Evolutionary conservation across 2,888 invertebrate species (phyloP).

Genomic region (Philhelius pedissequus): DNA sequence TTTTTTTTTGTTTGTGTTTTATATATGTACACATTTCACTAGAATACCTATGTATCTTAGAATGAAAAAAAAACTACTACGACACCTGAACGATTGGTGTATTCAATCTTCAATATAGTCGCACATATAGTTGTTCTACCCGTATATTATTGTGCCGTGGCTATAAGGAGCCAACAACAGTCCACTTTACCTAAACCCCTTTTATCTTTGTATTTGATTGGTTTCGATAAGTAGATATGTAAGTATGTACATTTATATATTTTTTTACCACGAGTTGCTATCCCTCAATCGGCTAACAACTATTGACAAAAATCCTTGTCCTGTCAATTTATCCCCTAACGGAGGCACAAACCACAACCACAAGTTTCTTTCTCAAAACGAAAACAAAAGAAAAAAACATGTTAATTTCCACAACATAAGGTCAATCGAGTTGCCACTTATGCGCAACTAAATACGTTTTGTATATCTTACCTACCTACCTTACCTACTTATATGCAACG

Average conservation of each 20-base stretch:
- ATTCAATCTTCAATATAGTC: no score
- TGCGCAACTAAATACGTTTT: slow-evolving; percentile 41
- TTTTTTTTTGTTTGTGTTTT: not conserved
- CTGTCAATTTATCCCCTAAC: slow-evolving; percentile 49
- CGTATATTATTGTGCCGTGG: not conserved
- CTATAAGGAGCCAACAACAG: slow-evolving; percentile 18
- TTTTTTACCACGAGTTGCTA: not conserved
- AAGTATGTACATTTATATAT: not conserved
- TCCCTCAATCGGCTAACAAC: slow-evolving; percentile 1
- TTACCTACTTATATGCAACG: no score
- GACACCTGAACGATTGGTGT: slow-evolving; percentile 22
- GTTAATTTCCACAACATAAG: slow-evolving; percentile 54
- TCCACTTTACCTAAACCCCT: slow-evolving; percentile 20
- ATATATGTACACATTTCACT: not conserved
- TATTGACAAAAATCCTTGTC: slow-evolving; percentile 59
- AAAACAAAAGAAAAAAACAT: slow-evolving; percentile 3
- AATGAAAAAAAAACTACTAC: not conserved
- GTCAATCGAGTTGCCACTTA: slow-evolving; percentile 61
- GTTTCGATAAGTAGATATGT: slow-evolving; percentile 31
- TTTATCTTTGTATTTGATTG: slow-evolving; percentile 26
- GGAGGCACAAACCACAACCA: slow-evolving; percentile 30
- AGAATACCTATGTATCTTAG: not conserved
- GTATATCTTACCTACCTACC: no score
- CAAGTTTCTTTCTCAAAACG: slow-evolving; percentile 23
- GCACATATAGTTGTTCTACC: no score